Base-by-base conservation (phyloP, 37 sponge, comb jelly and placozoan species). In the Theonella swinhoei region DNA sequence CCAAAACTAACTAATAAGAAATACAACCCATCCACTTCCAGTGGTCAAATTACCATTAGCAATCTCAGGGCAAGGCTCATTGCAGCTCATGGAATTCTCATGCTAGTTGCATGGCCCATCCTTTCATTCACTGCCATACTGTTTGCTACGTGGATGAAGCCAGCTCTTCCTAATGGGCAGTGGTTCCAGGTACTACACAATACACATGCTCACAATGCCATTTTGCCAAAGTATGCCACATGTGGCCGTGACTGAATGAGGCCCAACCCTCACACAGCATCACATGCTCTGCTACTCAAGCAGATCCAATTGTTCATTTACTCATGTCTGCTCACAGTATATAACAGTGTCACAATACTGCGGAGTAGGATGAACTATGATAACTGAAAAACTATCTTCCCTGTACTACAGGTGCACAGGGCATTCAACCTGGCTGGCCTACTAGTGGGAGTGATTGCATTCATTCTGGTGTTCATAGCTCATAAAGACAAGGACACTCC, bases 141-240 rank as follows among this genome's bases (percentile, higher is more conserved):
- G 83, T 89, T 93, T 67, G 83, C 89, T 68, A 64, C 75, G 4
- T 81, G 73, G 82, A 93, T 93, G 93, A 89, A 76, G 54, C 87
- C 90, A 30, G 83, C 83, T n/a, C 68, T 93, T 58, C 89, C 83
- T 37, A 93, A 83, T 72, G 87, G 91, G 61, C 42, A 74, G 58
- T 93, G 93, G 93, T 93, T 93, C 64, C 86, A 89, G 76, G 83
- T 86, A 11, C 41, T 47, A 14, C n/a, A n/a, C n/a, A n/a, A n/a
- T n/a, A n/a, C n/a, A n/a, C n/a, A n/a, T n/a, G n/a, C n/a, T n/a
- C n/a, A n/a, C n/a, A n/a, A n/a, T n/a, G n/a, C n/a, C n/a, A n/a
- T n/a, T n/a, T n/a, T n/a, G n/a, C n/a, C n/a, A n/a, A n/a, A n/a
- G n/a, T n/a, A n/a, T n/a, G n/a, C n/a, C n/a, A n/a, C n/a, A n/a